Conservation (phyloP, 1,140 invertebrate genomes). For the Drosophila paulistorum region DNA sequence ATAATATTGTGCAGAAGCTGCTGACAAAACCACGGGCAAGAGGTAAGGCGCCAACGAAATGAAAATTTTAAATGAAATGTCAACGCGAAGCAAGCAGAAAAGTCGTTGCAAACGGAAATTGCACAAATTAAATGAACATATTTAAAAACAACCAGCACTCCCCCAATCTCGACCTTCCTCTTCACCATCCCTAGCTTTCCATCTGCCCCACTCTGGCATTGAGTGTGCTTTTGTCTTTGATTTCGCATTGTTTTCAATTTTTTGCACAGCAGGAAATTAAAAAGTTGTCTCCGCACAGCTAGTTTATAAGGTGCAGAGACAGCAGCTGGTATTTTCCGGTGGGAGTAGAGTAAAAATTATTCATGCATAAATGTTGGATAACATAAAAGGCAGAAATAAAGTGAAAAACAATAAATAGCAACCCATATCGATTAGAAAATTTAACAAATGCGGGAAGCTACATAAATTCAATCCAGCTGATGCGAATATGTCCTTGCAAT, state of each 20-base stretch:
- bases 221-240: conserved; percentile 6
- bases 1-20: conserved; percentile 92
- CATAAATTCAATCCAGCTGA: background rate
- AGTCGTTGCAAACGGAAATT: conserved; percentile 41
- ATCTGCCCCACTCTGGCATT: background rate
- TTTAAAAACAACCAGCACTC: conserved; percentile 32
- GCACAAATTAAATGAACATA: conserved; percentile 59
- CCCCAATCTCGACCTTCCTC: too few species aligned
- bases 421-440: background rate
- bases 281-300: conserved; percentile 18
- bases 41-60: conserved; percentile 86
- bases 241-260: conserved; percentile 1
- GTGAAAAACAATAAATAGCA: background rate
- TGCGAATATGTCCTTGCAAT: too few species aligned
- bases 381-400: background rate
- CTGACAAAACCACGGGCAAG: conserved; percentile 92
- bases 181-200: background rate
- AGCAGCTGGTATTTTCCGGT: background rate
- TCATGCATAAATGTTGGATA: conserved; percentile 9
- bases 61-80: conserved; percentile 46
- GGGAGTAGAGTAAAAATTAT: background rate
- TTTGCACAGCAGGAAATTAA: conserved; percentile 35
- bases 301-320: background rate
- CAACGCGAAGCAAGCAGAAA: conserved; percentile 27
- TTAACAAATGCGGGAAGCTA: background rate